Evolutionary conservation across 1,140 invertebrate species (phyloP), one percentile per base, ranked within the genome.

Genomic region (Sitodiplosis mosellana): DNA sequence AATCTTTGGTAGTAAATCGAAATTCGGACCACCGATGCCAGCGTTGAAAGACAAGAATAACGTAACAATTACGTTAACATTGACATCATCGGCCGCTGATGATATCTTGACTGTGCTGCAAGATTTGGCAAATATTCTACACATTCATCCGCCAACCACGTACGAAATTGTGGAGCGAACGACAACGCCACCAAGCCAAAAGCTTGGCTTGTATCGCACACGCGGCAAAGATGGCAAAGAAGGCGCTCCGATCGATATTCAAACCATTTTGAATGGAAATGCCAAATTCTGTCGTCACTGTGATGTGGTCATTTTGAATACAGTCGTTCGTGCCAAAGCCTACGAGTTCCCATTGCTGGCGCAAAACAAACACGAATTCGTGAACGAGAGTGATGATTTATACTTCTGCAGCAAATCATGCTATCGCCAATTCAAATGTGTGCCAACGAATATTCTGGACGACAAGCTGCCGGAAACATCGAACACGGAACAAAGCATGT

Each of bases 201-300:
- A 85, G 64, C 68, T 86, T 45, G 83, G 82, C 7, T 63, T 87
- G 18, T 87, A 87, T 55, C 70, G 81, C 53, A 81, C 77, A 7
- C 85, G 84, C 65, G 78, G 80, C 22, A 86, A 83, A 68, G 83
- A 88, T 69, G 82, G 82, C 12, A 86, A 84, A 65, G 83, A 87
- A 69, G 81, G 81, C 61, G 78, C 77, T 22, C 77, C 79, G 17
- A 79, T 87, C 49, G 86, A 91, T 61, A 87, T 93, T 53, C 87
- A 92, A 63, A 86, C 81, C 55, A 83, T 93, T 55, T 66, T 93
- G 14, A 88, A 89, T 60, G 85, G 87, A 38, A 80, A 78, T 7
- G 83, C 83, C 0, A 88, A 87, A 59, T 92, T 92, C 63, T 95
- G 91, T 65, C 74, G 82, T 27, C 85, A 90, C 58, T 95, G 89